Conservation (phyloP, 1,140 invertebrate species). For the Homalodisca vitripennis region DNA sequence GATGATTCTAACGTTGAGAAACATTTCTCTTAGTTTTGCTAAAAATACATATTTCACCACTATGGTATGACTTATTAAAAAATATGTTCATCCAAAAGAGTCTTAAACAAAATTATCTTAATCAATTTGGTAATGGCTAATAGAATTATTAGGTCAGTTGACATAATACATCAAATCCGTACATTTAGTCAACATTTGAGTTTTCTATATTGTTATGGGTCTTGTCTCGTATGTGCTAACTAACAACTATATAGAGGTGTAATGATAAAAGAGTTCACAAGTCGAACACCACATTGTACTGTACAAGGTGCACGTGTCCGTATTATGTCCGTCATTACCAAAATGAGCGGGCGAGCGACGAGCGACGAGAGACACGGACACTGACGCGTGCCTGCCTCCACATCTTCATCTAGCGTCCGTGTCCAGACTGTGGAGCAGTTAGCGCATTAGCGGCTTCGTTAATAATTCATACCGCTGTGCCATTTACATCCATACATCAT, state of each 20-base stretch:
- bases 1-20: too few relatives aligned
- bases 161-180: too few relatives aligned
- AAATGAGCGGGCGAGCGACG: too few relatives aligned
- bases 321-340: not conserved
- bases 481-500: constrained; percentile 21
- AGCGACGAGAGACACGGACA: too few relatives aligned
- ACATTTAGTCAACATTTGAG: not conserved
- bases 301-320: not conserved
- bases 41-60: too few relatives aligned
- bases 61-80: too few relatives aligned
- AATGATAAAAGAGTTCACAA: too few relatives aligned
- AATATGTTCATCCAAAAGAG: too few relatives aligned
- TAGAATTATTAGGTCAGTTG: too few relatives aligned
- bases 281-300: not conserved
- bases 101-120: too few relatives aligned
- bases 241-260: not conserved
- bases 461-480: constrained; percentile 16
- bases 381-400: not conserved
- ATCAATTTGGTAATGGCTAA: too few relatives aligned
- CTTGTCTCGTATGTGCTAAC: not conserved
- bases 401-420: not conserved
- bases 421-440: constrained; percentile 1
- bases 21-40: too few relatives aligned
- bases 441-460: not conserved
- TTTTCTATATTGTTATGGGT: not conserved